A percentile compares a stretch with the other conserved stretches of the same genome.
phyloP scores from a whole-genome alignment of 2,888 invertebrate species.

The Cordilura impudica region DNA sequence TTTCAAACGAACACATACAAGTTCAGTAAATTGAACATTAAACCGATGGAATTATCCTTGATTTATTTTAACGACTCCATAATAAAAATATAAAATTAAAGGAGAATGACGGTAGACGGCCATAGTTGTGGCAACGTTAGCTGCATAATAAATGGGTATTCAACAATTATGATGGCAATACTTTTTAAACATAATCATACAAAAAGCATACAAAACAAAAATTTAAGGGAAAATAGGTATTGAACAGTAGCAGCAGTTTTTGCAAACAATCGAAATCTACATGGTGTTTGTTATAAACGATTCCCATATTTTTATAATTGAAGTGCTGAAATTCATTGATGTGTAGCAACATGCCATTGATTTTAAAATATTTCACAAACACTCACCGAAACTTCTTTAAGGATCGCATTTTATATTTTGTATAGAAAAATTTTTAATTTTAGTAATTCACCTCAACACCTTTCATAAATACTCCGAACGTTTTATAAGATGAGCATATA shows the following conservation, averaged over 20 bases:
- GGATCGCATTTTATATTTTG: no score
- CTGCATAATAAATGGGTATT: constrained; percentile 51
- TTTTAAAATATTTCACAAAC: constrained; percentile 38
- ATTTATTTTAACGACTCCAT: constrained; percentile 59
- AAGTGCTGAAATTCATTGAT: constrained; percentile 42
- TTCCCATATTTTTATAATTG: constrained; percentile 42
- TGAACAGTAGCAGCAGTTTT: constrained; percentile 10
- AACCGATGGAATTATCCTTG: constrained; percentile 61
- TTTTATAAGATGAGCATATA: no score
- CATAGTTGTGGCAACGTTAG: constrained; percentile 50
- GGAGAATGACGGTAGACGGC: constrained; percentile 19
- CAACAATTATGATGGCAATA: constrained; percentile 42
- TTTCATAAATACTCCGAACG: no score
- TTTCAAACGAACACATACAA: constrained; percentile 36
- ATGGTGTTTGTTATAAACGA: constrained; percentile 25
- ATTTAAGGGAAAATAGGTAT: constrained; percentile 5
- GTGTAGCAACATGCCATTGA: constrained; percentile 46
- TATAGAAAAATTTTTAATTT: no score
- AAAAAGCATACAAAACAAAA: neutral
- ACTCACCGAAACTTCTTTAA: no score
- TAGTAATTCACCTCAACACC: no score
- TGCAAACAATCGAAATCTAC: constrained; percentile 45
- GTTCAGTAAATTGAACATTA: constrained; percentile 43
- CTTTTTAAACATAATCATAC: neutral
- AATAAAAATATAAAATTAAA: constrained; percentile 7